A percentile compares a stretch with the other conserved stretches of the same genome.
These are phyloP conservation scores for Coleophora deauratella DNA, from an alignment of 2,888 invertebrate species.

Conservation along the genomic window DNA sequence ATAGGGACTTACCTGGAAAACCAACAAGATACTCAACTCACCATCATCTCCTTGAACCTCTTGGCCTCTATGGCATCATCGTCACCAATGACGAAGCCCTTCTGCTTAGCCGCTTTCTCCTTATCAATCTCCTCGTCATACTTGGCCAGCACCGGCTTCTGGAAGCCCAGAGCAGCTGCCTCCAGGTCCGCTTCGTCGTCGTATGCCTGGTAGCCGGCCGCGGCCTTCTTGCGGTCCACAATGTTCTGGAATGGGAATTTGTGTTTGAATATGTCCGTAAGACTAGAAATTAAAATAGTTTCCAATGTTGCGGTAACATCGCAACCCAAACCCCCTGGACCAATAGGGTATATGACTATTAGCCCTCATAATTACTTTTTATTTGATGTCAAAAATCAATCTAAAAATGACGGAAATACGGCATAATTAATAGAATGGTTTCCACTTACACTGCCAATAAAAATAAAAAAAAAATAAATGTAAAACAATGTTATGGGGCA, in stretches of 20 bases:
- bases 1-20: too few species aligned
- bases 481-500: too few species aligned
- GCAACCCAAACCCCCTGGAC: too few species aligned
- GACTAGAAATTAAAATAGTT: too few species aligned
- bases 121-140: slow-evolving; percentile 94
- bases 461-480: too few species aligned
- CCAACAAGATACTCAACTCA: slow-evolving; percentile 17
- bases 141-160: slow-evolving; percentile 85
- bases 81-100: slow-evolving; percentile 85
- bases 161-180: slow-evolving; percentile 77
- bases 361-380: too few species aligned
- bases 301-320: too few species aligned
- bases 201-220: slow-evolving; percentile 86
- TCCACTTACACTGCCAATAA: too few species aligned
- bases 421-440: too few species aligned
- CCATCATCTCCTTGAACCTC: slow-evolving; percentile 60
- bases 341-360: too few species aligned
- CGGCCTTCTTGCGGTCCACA: slow-evolving; percentile 87
- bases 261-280: background rate
- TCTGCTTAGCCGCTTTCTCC: slow-evolving; percentile 70
- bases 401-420: too few species aligned
- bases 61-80: slow-evolving; percentile 72
- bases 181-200: slow-evolving; percentile 86
- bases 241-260: slow-evolving; percentile 79
- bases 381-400: too few species aligned